These are phyloP conservation scores for Chrysomela aeneicollis DNA, from an alignment of 2,888 invertebrate genomes.

Conservation along the genomic window DNA sequence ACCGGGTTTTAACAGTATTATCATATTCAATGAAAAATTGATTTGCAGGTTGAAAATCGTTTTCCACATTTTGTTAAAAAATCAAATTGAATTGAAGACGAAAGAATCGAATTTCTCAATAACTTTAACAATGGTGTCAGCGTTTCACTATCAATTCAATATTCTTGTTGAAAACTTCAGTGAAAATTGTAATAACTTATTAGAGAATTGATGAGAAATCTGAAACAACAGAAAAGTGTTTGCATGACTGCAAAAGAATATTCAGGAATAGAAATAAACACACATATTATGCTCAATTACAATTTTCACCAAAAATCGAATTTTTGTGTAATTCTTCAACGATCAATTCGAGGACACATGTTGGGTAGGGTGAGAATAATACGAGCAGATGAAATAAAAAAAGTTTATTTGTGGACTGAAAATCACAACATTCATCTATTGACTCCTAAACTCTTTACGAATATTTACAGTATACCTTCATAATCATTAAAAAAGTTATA, in stretches of 20 bases:
- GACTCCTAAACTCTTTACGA: conserved; percentile 56
- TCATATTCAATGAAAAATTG: no score
- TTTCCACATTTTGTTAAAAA: no score
- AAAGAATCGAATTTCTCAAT: no score
- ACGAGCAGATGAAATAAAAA: conserved; percentile 58
- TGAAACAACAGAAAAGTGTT: neutral
- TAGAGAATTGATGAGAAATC: neutral
- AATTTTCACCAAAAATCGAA: conserved; percentile 35
- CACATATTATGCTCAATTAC: conserved; percentile 14
- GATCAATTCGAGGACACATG: neutral
- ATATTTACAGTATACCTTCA: conserved; percentile 52
- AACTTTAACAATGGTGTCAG: no score
- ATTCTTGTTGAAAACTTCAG: conserved; percentile 7
- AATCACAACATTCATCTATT: conserved; percentile 58
- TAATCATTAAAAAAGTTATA: neutral
- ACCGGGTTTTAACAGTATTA: no score
- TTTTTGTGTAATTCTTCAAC: neutral
- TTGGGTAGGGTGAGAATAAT: conserved; percentile 16
- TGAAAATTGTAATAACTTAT: conserved; percentile 23
- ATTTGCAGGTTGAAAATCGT: no score
- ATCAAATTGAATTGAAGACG: no score
- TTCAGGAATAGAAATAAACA: conserved; percentile 10
- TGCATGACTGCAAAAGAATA: conserved; percentile 21
- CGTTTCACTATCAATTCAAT: neutral
- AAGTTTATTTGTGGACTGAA: conserved; percentile 55